These are phyloP conservation scores for Pygmarrhopalites habei DNA, from an alignment of 1,140 invertebrate genomes.

Conservation along the genomic window DNA sequence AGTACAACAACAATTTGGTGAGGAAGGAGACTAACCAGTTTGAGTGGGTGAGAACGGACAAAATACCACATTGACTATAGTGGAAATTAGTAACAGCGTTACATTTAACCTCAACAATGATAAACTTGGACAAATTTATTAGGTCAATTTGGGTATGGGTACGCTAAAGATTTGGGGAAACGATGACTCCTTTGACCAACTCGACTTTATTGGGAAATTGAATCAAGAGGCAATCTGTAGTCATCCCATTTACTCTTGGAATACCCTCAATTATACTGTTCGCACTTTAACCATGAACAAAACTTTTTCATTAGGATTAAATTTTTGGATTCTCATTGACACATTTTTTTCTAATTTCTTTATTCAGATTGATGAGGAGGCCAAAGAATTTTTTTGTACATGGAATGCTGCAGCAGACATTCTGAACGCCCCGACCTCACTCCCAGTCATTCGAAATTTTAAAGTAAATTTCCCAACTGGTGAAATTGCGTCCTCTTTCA, in stretches of 20 bases:
- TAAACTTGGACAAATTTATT: no score
- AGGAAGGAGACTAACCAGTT: no score
- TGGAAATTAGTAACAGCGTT: no score
- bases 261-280: no score
- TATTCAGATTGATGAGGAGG: no score
- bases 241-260: constrained; percentile 13
- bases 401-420: constrained; percentile 10
- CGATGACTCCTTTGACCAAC: constrained; percentile 3
- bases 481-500: not conserved
- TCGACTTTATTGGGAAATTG: not conserved
- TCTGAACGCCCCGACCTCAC: not conserved
- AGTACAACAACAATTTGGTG: no score
- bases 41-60: no score
- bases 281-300: not conserved
- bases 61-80: no score
- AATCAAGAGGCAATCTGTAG: not conserved
- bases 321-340: no score
- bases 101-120: no score
- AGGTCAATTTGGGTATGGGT: not conserved
- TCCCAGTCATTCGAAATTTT: constrained; percentile 4
- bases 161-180: constrained; percentile 10
- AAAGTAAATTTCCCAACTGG: not conserved
- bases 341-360: no score
- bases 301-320: no score
- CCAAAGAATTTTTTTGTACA: not conserved